These are phyloP conservation scores for Mantis religiosa DNA, from an alignment of 2,888 invertebrate species.

Conservation along the genomic window DNA sequence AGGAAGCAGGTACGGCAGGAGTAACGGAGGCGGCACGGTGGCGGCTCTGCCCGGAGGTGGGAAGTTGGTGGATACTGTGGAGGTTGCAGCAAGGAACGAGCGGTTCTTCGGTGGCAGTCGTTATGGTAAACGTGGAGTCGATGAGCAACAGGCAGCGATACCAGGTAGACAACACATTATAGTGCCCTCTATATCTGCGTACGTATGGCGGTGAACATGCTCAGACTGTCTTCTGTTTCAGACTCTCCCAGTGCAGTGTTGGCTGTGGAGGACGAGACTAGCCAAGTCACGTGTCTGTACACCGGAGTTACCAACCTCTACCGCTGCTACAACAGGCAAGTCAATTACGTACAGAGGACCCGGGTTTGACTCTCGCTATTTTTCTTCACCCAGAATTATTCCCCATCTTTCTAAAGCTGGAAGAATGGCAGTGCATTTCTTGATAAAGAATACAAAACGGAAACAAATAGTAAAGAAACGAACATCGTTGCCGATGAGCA, in stretches of 20 bases:
- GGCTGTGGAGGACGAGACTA: background rate
- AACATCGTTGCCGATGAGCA: no score
- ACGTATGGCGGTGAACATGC: no score
- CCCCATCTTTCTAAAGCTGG: no score
- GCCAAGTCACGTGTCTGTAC: slow-evolving; percentile 44
- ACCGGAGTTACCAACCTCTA: slow-evolving; percentile 51
- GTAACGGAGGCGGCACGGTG: slow-evolving; percentile 16
- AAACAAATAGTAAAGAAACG: no score
- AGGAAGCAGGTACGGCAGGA: slow-evolving; percentile 39
- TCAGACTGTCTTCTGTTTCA: background rate
- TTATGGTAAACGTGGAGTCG: slow-evolving; percentile 42
- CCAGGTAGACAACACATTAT: background rate
- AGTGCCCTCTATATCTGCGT: no score
- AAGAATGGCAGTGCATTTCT: no score
- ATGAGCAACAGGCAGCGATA: background rate
- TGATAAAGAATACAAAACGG: no score
- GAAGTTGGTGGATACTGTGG: slow-evolving; percentile 5
- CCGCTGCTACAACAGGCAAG: slow-evolving; percentile 50
- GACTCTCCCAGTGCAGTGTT: background rate
- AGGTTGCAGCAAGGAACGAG: slow-evolving; percentile 39
- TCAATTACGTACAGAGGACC: no score
- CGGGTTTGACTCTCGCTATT: no score
- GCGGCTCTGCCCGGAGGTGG: background rate
- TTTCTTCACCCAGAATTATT: no score
- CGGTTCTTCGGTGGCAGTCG: slow-evolving; percentile 48